phyloP scores from a whole-genome alignment of 1,140 invertebrate genomes.

The Lordiphosa mommai region DNA sequence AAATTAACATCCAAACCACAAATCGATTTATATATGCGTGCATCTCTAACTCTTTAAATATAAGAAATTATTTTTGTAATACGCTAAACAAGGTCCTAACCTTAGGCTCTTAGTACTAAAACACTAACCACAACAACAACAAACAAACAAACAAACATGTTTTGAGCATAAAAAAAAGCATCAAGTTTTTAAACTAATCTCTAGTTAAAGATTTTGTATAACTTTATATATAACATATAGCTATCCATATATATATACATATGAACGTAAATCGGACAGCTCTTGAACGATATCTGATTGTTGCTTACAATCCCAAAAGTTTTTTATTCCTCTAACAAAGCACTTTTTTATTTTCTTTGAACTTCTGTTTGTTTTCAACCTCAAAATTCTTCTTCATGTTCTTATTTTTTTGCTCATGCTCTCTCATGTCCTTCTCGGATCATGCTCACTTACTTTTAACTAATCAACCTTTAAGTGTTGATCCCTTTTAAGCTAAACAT shows the following conservation, averaged over 20 bases:
- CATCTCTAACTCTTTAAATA: slow-evolving; percentile 60
- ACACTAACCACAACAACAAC: slow-evolving; percentile 39
- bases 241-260: slow-evolving; percentile 14
- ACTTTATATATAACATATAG: slow-evolving; percentile 23
- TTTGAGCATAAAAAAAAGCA: slow-evolving; percentile 39
- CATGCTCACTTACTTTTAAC: not conserved
- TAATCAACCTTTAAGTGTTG: not conserved
- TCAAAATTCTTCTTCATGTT: slow-evolving; percentile 44
- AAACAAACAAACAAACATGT: slow-evolving; percentile 36
- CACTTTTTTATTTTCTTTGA: slow-evolving; percentile 45
- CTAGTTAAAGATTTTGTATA: slow-evolving; percentile 43
- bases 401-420: slow-evolving; percentile 38
- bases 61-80: slow-evolving; percentile 48
- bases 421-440: slow-evolving; percentile 17
- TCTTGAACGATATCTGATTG: slow-evolving; percentile 19
- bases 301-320: slow-evolving; percentile 4
- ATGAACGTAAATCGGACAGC: slow-evolving; percentile 27
- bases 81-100: slow-evolving; percentile 33
- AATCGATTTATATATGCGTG: slow-evolving; percentile 51
- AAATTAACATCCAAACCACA: slow-evolving; percentile 31
- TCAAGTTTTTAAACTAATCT: slow-evolving; percentile 34
- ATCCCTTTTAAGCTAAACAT: slow-evolving; percentile 45
- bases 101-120: slow-evolving; percentile 24
- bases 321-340: slow-evolving; percentile 7
- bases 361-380: slow-evolving; percentile 25